Conservation (phyloP, 2,797 vertebrate genomes). For the Poeciliopsis presidionis region DNA sequence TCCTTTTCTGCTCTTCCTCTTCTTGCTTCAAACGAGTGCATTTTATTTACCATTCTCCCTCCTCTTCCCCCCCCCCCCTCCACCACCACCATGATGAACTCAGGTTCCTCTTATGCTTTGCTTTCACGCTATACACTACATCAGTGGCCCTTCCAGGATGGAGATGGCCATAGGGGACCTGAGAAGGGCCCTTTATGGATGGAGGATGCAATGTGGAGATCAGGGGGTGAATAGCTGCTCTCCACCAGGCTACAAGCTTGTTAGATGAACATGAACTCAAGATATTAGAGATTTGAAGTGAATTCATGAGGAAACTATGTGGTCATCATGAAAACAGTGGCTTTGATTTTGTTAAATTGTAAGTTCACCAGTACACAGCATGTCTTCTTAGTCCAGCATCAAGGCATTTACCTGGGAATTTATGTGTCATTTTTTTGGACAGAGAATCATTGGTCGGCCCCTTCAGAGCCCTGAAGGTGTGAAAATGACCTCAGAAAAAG, state of each 20-base stretch:
- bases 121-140: constrained; percentile 55
- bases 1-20: constrained; percentile 87
- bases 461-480: too few relatives aligned
- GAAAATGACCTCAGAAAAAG: too few relatives aligned
- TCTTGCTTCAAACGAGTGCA: constrained; percentile 56
- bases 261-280: constrained; percentile 26
- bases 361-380: background rate
- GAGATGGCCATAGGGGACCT: constrained; percentile 45
- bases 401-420: background rate
- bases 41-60: constrained; percentile 71
- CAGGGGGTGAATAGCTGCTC: constrained; percentile 44
- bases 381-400: background rate
- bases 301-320: background rate
- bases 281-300: background rate
- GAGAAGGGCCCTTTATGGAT: constrained; percentile 49
- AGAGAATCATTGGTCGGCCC: too few relatives aligned
- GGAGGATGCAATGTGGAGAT: constrained; percentile 49
- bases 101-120: constrained; percentile 56
- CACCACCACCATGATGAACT: constrained; percentile 47
- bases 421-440: too few relatives aligned
- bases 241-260: constrained; percentile 34
- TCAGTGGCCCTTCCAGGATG: constrained; percentile 39
- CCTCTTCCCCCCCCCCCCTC: background rate
- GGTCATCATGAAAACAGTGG: background rate
- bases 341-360: background rate